Evolutionary conservation across 2,888 invertebrate genomes (phyloP), one percentile per base, ranked within the genome.

Genomic region (Pachliopta kotzebuea): DNA sequence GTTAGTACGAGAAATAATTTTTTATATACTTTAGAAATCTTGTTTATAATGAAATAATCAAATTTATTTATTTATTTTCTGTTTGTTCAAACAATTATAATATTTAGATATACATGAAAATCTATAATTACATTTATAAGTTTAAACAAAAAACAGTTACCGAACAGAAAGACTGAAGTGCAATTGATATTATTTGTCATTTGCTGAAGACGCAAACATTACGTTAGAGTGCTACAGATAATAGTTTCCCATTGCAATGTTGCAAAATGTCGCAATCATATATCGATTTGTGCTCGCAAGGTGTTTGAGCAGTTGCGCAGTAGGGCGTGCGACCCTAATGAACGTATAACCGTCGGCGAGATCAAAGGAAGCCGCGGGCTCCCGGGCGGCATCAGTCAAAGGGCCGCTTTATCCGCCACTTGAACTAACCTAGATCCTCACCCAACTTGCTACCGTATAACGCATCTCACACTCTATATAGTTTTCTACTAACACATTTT

Each of bases 261-360:
- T 66, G 42, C 45, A 45, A 18, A 42, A 29, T 20, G 59, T 49
- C 1, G 56, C 56, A 57, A 57, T 42, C 31, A 62, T 62, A 14
- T 31, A 62, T 56, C 49, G 49, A 24, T 63, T 55, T 31, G 31
- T 21, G 37, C 42, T 52, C 37, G 20, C 31, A 54, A 56, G 53
- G 53, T 55, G 62, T 55, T 61, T 57, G 62, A 45, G 60, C 50
- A 57, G 60, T 59, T 55, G 66, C 56, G 26, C 42, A n/a, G 60
- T 20, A 23, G 31, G 63, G 63, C 29, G 69, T 65, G 81, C 80
- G 76, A 71, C 74, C 76, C 76, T 85, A 88, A 88, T 86, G 83
- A 85, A 84, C 80, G 80, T 81, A 81, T 84, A 84, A 84, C 84
- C 80, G 79, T 79, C 88, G 89, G 88, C 77, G 73, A 78, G 82